A percentile compares a stretch with the other conserved stretches of the same genome.
phyloP scores from a whole-genome alignment of 2,797 vertebrate genomes.

The Vultur gryphus region DNA sequence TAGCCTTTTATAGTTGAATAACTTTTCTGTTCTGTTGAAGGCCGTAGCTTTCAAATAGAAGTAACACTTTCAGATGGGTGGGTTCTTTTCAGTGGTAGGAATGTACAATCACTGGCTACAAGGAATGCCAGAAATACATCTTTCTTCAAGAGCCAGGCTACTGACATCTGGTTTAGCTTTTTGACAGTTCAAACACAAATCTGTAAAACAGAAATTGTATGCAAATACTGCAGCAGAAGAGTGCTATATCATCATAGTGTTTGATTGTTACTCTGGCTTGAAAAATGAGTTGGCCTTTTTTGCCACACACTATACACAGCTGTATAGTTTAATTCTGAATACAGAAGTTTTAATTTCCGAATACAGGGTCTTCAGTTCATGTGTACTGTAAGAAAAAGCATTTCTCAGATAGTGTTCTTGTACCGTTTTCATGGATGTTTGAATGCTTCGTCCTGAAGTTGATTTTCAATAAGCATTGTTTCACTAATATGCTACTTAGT shows the following conservation, averaged over 20 bases:
- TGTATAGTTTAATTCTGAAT: background rate
- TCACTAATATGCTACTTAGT: background rate
- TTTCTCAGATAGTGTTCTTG: background rate
- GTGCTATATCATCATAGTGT: background rate
- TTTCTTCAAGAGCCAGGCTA: background rate
- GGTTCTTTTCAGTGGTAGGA: background rate
- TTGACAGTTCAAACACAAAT: background rate
- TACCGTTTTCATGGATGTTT: background rate
- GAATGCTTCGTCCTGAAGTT: background rate
- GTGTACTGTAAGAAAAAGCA: background rate
- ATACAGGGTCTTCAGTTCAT: background rate
- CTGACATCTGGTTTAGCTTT: background rate
- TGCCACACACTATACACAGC: background rate
- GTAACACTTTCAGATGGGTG: background rate
- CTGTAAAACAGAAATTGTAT: background rate
- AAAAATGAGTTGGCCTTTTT: background rate
- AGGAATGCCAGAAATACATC: background rate
- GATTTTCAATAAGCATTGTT: background rate
- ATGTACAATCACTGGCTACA: background rate
- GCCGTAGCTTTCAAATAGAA: background rate
- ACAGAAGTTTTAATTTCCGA: background rate
- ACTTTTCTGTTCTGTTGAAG: background rate
- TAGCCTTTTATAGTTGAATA: background rate
- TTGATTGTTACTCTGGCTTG: background rate
- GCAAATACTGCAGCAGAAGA: background rate